A percentile compares a stretch with the other conserved stretches of the same genome.
Conservation (phyloP, 2,113 vertebrate species). For the Crocuta crocuta region DNA sequence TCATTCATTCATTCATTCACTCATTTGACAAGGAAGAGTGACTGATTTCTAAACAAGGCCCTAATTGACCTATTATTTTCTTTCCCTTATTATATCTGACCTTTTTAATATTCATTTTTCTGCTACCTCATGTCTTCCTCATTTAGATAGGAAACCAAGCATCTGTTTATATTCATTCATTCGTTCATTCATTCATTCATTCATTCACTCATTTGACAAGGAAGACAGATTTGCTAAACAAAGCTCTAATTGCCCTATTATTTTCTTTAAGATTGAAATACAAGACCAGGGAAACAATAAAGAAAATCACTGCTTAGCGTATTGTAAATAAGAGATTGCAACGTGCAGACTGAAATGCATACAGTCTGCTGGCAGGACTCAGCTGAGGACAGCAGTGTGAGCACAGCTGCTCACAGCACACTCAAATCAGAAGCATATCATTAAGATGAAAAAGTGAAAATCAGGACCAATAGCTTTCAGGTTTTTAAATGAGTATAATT, state of each 20-base stretch:
- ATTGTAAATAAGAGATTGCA: neutral
- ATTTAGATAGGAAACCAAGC: slow-evolving; percentile 6
- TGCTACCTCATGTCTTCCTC: neutral
- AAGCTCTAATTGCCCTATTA: slow-evolving; percentile 31
- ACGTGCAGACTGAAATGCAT: neutral
- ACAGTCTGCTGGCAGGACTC: neutral
- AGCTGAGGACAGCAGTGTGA: rapidly evolving
- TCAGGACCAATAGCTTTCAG: neutral
- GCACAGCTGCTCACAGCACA: neutral
- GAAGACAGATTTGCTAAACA: slow-evolving; percentile 46
- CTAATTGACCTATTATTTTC: neutral
- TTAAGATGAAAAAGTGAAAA: neutral
- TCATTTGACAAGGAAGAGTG: neutral
- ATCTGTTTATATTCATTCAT: neutral
- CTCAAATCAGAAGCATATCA: neutral
- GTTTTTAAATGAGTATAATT: neutral
- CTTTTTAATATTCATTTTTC: slow-evolving; percentile 45
- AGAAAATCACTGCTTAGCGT: neutral
- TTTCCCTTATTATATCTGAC: neutral
- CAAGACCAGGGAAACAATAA: slow-evolving; percentile 40
- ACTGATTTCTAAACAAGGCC: slow-evolving; percentile 49
- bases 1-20: neutral
- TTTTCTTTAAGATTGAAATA: slow-evolving; percentile 61
- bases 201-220: neutral
- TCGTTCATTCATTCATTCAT: neutral